Percentiles rank a stretch among this genome's conserved stretches.
These are phyloP conservation scores for Nestor notabilis DNA, from an alignment of 2,113 vertebrate species.

Conservation along the genomic window DNA sequence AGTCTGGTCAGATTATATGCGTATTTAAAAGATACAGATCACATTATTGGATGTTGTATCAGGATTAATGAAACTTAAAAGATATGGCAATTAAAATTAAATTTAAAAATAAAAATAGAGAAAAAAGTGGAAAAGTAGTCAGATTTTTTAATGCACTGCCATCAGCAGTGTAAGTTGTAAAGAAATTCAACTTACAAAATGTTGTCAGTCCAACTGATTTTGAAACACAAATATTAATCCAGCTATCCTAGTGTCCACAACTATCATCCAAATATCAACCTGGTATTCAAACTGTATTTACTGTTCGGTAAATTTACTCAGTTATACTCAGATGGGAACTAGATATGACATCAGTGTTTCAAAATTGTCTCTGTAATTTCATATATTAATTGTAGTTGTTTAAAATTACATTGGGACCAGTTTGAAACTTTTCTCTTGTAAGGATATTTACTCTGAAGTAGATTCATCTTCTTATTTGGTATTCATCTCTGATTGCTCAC, in stretches of 20 bases:
- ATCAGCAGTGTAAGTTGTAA: background rate
- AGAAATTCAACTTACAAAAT: background rate
- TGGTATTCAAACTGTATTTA: background rate
- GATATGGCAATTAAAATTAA: background rate
- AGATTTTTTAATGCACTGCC: background rate
- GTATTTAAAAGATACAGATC: background rate
- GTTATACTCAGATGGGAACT: background rate
- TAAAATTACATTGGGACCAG: background rate
- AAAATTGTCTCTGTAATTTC: background rate
- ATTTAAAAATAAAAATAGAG: background rate
- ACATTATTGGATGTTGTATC: background rate
- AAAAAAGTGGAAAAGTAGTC: background rate
- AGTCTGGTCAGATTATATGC: background rate
- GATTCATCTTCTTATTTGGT: conserved; percentile 17
- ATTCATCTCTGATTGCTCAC: background rate
- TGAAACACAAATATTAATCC: background rate
- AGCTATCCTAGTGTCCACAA: background rate
- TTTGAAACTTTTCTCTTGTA: conserved; percentile 14
- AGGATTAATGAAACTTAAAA: background rate
- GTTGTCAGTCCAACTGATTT: background rate
- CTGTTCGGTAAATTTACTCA: background rate
- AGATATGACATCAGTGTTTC: background rate
- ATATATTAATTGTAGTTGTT: background rate
- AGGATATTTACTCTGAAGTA: conserved; percentile 24
- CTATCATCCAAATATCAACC: background rate